A percentile compares a stretch with the other conserved stretches of the same genome.
Evolutionary conservation across 1,140 invertebrate species (phyloP).

Genomic region (Saxidomus purpurata): DNA sequence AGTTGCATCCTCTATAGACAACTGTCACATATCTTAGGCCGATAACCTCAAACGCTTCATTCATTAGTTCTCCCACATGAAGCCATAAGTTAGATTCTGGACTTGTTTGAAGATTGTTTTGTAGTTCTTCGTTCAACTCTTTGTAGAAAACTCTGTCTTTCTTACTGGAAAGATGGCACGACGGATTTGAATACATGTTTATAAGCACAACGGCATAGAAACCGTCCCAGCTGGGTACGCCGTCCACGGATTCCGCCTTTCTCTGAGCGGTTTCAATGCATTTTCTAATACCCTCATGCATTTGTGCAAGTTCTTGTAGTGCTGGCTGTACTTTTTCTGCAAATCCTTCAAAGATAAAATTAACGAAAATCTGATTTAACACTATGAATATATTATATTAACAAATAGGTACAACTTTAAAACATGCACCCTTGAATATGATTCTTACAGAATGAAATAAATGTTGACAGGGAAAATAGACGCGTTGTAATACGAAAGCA

Average conservation of each 20-base stretch:
- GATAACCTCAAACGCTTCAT: not conserved
- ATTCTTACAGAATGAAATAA: too few species aligned
- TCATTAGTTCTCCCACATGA: not conserved
- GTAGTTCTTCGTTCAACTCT: not conserved
- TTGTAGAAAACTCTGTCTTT: not conserved
- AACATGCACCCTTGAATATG: too few species aligned
- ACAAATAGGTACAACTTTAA: too few species aligned
- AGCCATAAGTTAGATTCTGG: not conserved
- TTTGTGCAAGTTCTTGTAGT: not conserved
- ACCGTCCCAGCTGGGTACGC: not conserved
- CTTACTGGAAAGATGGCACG: not conserved
- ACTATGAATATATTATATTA: too few species aligned
- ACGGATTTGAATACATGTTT: not conserved
- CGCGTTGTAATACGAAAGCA: too few species aligned
- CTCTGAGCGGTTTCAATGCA: not conserved
- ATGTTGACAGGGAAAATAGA: too few species aligned
- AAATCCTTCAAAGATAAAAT: not conserved
- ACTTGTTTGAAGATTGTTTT: not conserved
- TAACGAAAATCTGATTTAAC: too few species aligned
- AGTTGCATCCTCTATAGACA: not conserved
- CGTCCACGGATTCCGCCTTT: not conserved
- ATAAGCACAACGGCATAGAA: not conserved
- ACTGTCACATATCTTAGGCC: not conserved
- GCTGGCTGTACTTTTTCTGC: not conserved
- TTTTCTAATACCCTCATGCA: not conserved